phyloP scores from a whole-genome alignment of 1,140 invertebrate genomes.

The Pogonus chalceus region DNA sequence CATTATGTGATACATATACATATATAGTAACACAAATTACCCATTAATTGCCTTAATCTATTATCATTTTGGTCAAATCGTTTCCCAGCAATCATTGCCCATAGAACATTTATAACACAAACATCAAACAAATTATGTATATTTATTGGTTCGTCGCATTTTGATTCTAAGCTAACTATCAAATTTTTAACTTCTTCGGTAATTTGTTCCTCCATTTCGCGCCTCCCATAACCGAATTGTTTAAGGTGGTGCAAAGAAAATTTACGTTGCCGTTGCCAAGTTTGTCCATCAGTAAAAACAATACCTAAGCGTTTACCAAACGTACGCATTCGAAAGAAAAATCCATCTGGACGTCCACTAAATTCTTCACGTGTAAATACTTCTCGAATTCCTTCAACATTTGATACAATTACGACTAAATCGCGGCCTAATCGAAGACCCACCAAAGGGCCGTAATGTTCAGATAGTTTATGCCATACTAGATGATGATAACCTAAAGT shows the following conservation, averaged over 20 bases:
- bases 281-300: slow-evolving; percentile 50
- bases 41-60: slow-evolving; percentile 30
- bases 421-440: slow-evolving; percentile 42
- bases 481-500: slow-evolving; percentile 25
- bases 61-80: slow-evolving; percentile 46
- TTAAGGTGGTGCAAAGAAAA: slow-evolving; percentile 49
- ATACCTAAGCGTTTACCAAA: slow-evolving; percentile 57
- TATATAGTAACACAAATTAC: too few relatives aligned
- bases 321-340: slow-evolving; percentile 51
- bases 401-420: slow-evolving; percentile 50
- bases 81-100: slow-evolving; percentile 57
- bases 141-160: slow-evolving; percentile 28
- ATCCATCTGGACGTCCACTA: slow-evolving; percentile 57
- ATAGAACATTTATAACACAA: slow-evolving; percentile 58
- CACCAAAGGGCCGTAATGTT: slow-evolving; percentile 24
- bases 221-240: slow-evolving; percentile 49
- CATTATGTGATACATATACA: slow-evolving; percentile 1
- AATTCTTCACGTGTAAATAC: slow-evolving; percentile 51
- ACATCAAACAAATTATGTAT: slow-evolving; percentile 48
- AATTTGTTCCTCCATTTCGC: slow-evolving; percentile 47
- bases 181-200: slow-evolving; percentile 45
- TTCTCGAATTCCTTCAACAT: slow-evolving; percentile 48
- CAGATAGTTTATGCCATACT: slow-evolving; percentile 23
- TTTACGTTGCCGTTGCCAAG: slow-evolving; percentile 48
- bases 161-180: slow-evolving; percentile 31